Percentiles rank a stretch among this genome's conserved stretches.
These are phyloP conservation scores for Mastomys natalensis DNA, from an alignment of 2,113 vertebrate species.

Conservation along the genomic window DNA sequence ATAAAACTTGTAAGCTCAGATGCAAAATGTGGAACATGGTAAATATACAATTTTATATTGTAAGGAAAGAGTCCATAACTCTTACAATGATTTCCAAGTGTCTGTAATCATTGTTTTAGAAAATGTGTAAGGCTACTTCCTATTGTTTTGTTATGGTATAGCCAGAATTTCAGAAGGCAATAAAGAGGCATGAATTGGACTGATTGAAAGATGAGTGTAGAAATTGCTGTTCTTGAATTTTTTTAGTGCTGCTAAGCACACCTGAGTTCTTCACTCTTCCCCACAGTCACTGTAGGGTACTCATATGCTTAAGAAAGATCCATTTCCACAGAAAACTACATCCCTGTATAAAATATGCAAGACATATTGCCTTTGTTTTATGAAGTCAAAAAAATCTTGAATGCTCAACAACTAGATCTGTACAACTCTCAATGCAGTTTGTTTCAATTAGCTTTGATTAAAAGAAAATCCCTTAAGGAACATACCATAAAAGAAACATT, in stretches of 20 bases:
- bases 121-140: slow-evolving; percentile 6
- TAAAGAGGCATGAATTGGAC: background rate
- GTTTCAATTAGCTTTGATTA: slow-evolving; percentile 34
- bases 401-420: background rate
- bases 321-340: background rate
- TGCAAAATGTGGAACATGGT: background rate
- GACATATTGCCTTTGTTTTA: background rate
- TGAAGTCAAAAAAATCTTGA: background rate
- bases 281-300: background rate
- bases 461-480: background rate
- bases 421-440: background rate
- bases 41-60: background rate
- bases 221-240: background rate
- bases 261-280: background rate
- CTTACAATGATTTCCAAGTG: slow-evolving; percentile 36
- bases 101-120: background rate
- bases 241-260: background rate
- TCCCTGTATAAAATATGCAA: background rate
- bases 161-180: slow-evolving; percentile 1
- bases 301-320: background rate
- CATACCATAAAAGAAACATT: slow-evolving; percentile 3
- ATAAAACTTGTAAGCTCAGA: slow-evolving; percentile 20
- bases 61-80: background rate
- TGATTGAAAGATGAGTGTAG: background rate
- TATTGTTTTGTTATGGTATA: background rate